Base-by-base conservation (phyloP, 1,140 invertebrate genomes). In the Melipona quadrifasciata region DNA sequence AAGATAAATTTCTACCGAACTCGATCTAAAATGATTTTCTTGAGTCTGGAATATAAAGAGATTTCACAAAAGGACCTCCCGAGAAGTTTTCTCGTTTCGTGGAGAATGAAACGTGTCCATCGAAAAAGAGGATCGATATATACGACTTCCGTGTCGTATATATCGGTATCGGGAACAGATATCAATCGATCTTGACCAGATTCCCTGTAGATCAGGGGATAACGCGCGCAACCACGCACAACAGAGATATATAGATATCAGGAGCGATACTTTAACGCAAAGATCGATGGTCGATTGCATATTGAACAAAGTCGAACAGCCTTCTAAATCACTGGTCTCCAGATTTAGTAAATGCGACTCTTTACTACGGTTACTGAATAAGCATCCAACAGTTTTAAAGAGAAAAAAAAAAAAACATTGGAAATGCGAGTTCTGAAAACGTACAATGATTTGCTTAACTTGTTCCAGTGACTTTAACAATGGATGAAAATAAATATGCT, bases 271-370 rank as follows among this genome's bases (percentile, higher is more conserved):
- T 87, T 89, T 83, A 89, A 89, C 82, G 81, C 64, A 64, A 91
- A 91, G 91, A 92, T 91, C 88, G 92, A 92, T 92, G 91, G 88
- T 77, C 87, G 90, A 92, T 92, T 91, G 89, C 89, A 85, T 91
- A 86, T 85, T 82, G 84, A 88, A 90, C 89, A 80, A 86, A 84
- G 84, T 92, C 90, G 86, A 81, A 87, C 84, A 87, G 87, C 68
- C 87, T 87, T 91, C 90, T 92, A 92, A 91, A 92, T 93, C 92
- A 92, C 91, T 47, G 55, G 81, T 72, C 77, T 64, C 71, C 87
- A 84, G 92, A 92, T 92, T 92, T 92, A 92, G 86, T 87, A 86
- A 80, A 73, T 58, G 58, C n/a, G 68, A 51, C n/a, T 39, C 57
- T 77, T n/a, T 27, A 4, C 34, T 65, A 8, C 16, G 71, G 16